phyloP scores from a whole-genome alignment of 1,140 invertebrate genomes.

The Caenorhabditis remanei region DNA sequence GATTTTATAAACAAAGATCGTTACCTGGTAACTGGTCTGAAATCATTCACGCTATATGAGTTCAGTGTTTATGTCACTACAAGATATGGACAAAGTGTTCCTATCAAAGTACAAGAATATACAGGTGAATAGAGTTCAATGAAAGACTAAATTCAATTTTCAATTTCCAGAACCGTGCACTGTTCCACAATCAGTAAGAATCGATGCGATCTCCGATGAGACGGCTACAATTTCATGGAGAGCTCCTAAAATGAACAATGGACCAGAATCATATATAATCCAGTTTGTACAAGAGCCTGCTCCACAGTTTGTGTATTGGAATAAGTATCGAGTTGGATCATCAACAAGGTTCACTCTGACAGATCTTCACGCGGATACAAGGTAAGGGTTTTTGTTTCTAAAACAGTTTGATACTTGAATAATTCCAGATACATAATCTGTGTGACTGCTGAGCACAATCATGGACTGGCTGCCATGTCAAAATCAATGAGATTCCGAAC shows the following conservation, averaged over 20 bases:
- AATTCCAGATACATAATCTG: conserved; percentile 71
- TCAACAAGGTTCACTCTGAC: conserved; percentile 73
- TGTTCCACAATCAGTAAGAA: conserved; percentile 73
- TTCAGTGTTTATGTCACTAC: conserved; percentile 75
- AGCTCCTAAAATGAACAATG: conserved; percentile 76
- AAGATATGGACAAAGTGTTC: conserved; percentile 72
- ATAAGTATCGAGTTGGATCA: conserved; percentile 70
- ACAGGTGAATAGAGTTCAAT: conserved; percentile 66
- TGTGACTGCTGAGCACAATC: conserved; percentile 76
- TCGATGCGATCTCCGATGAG: conserved; percentile 76
- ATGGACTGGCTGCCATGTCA: conserved; percentile 75
- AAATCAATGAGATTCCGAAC: conserved; percentile 74
- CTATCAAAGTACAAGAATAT: conserved; percentile 74
- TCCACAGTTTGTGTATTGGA: conserved; percentile 76
- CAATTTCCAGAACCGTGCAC: conserved; percentile 73
- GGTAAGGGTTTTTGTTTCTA: background rate
- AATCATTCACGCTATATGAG: conserved; percentile 77
- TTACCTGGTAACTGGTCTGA: conserved; percentile 72
- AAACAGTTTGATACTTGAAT: background rate
- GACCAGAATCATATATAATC: conserved; percentile 74
- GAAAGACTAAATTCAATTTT: background rate
- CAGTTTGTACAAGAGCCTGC: conserved; percentile 76
- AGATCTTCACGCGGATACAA: conserved; percentile 73
- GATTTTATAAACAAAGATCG: conserved; percentile 75
- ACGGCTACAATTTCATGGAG: conserved; percentile 76